Evolutionary conservation across 1,140 invertebrate genomes (phyloP).

Genomic region (Cherax quadricarinatus): DNA sequence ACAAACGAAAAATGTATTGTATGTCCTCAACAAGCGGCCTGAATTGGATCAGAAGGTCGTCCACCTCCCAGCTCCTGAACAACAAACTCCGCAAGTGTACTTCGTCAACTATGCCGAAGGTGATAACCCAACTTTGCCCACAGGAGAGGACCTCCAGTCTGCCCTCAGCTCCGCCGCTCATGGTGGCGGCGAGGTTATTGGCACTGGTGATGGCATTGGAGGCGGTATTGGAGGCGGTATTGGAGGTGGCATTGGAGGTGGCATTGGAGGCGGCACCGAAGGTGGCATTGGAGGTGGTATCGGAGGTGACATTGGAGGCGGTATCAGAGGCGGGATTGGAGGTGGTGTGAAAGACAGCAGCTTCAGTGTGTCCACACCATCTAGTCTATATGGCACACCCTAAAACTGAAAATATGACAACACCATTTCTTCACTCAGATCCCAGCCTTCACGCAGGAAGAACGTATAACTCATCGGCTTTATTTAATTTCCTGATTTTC

Average conservation of each 20-base stretch:
- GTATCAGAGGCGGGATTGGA: neutral
- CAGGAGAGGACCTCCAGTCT: no score
- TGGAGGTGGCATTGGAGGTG: neutral
- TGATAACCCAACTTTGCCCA: no score
- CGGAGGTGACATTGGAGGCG: neutral
- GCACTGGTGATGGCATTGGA: neutral
- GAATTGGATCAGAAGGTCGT: neutral
- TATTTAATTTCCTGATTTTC: neutral
- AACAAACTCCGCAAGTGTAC: no score
- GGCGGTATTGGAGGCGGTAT: neutral
- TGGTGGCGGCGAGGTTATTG: neutral
- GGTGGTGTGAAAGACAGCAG: neutral
- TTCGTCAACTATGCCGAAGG: no score
- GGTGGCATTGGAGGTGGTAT: neutral
- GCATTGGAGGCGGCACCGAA: neutral
- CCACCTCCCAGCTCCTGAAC: neutral
- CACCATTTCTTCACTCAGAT: neutral
- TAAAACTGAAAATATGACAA: neutral
- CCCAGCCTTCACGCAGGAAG: neutral
- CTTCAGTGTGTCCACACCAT: neutral
- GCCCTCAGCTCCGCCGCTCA: neutral
- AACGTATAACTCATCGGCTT: neutral
- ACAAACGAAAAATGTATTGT: neutral
- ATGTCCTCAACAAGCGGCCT: constrained; percentile 11
- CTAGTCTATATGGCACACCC: neutral